A percentile compares a stretch with the other conserved stretches of the same genome.
Conservation (phyloP, 2,797 vertebrate genomes). For the Siniperca scherzeri region DNA sequence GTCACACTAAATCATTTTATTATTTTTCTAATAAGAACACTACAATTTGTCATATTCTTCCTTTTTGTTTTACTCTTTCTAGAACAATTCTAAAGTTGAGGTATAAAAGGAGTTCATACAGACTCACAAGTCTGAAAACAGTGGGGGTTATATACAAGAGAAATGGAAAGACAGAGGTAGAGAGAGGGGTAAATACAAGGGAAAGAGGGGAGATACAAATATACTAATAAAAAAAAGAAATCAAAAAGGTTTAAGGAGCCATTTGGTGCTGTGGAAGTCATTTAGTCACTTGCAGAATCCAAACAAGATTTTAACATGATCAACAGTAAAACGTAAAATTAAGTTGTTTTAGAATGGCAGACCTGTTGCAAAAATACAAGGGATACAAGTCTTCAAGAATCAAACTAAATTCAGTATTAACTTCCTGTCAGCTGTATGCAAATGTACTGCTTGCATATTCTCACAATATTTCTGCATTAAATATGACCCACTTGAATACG, state of each 20-base stretch:
- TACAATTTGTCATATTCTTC: conserved; percentile 90
- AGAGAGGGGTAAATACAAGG: conserved; percentile 88
- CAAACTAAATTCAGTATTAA: neutral
- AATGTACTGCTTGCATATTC: neutral
- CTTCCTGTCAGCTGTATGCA: neutral
- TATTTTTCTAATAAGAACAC: conserved; percentile 92
- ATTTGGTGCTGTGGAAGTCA: conserved; percentile 81
- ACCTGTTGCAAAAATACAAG: conserved; percentile 6
- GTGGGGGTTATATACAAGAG: conserved; percentile 90
- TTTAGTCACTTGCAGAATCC: conserved; percentile 49
- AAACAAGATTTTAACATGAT: conserved; percentile 36
- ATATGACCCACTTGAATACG: neutral
- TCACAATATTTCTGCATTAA: neutral
- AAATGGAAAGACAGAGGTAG: conserved; percentile 89
- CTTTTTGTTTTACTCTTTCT: conserved; percentile 89
- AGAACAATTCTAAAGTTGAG: conserved; percentile 93
- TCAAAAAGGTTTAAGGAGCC: conserved; percentile 66
- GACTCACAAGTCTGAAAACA: conserved; percentile 89
- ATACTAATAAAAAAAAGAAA: conserved; percentile 83
- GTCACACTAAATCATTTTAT: conserved; percentile 91
- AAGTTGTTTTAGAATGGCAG: conserved; percentile 11
- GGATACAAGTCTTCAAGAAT: too few species aligned
- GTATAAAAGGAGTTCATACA: conserved; percentile 92
- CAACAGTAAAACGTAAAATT: neutral
- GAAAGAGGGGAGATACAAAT: conserved; percentile 86